Conservation (phyloP, 1,140 invertebrate species). For the Hydropsyche tenuis region DNA sequence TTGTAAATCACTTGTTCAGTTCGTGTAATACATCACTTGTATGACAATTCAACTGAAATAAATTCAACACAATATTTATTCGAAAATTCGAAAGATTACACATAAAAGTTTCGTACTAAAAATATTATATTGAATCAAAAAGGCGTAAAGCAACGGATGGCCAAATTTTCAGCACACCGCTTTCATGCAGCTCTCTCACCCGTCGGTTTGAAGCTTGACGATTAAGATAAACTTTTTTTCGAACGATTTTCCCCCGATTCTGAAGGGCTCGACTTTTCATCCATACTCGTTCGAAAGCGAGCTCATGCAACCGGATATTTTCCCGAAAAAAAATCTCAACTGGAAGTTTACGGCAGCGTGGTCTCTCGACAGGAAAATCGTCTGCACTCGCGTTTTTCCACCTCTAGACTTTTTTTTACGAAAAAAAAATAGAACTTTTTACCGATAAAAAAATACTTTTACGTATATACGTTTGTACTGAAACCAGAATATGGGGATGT, state of each 20-base stretch:
- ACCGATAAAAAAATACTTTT: neutral
- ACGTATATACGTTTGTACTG: no score
- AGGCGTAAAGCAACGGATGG: neutral
- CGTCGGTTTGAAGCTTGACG: neutral
- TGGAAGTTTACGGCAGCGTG: slow-evolving; percentile 37
- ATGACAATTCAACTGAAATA: no score
- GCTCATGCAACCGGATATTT: slow-evolving; percentile 27
- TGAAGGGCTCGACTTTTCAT: slow-evolving; percentile 18
- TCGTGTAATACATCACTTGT: no score
- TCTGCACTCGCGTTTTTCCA: neutral
- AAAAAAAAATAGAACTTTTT: neutral
- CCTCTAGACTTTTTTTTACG: no score
- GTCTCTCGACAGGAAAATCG: slow-evolving; percentile 5
- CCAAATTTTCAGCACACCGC: neutral
- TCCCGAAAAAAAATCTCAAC: slow-evolving; percentile 24
- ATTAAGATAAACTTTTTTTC: slow-evolving; percentile 19
- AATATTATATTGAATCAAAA: neutral
- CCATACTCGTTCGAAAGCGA: slow-evolving; percentile 3
- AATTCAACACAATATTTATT: no score
- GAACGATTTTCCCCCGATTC: slow-evolving; percentile 1
- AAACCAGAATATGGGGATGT: no score
- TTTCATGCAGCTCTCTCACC: neutral
- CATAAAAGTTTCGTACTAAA: no score
- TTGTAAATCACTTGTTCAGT: no score
- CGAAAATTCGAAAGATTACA: no score